A percentile compares a stretch with the other conserved stretches of the same genome.
Evolutionary conservation across 2,797 vertebrate species (phyloP).

Genomic region (Orestias chungarensis): DNA sequence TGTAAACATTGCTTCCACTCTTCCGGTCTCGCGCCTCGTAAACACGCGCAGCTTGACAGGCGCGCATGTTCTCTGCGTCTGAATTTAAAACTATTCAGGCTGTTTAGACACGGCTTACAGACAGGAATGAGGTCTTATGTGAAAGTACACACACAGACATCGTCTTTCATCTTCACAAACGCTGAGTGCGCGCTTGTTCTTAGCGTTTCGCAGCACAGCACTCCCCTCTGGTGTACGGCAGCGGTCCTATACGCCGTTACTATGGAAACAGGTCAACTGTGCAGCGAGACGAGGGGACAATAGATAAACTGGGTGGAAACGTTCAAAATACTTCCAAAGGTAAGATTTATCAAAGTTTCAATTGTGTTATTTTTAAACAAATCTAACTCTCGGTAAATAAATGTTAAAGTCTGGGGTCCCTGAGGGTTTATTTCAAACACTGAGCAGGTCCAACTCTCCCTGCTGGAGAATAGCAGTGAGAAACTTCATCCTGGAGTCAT

Average conservation of each 20-base stretch:
- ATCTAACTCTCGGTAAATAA: no score
- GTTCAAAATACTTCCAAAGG: slow-evolving; percentile 31
- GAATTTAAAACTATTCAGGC: background rate
- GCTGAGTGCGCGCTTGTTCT: background rate
- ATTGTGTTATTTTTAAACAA: no score
- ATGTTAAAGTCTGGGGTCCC: no score
- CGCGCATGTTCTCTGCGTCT: background rate
- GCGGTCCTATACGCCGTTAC: slow-evolving; percentile 43
- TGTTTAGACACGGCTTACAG: background rate
- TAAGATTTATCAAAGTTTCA: no score
- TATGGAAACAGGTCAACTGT: slow-evolving; percentile 74
- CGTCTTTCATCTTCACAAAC: no score
- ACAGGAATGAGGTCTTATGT: background rate
- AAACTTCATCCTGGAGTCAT: no score
- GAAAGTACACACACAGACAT: no score
- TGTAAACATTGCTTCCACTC: no score
- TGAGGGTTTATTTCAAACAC: background rate
- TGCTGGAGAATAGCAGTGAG: no score
- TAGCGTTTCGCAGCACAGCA: slow-evolving; percentile 23
- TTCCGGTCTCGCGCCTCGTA: slow-evolving; percentile 31
- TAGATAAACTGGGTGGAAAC: no score
- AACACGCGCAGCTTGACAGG: slow-evolving; percentile 21
- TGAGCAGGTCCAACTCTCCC: no score
- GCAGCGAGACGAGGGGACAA: slow-evolving; percentile 15
- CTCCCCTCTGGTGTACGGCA: slow-evolving; percentile 42